Evolutionary conservation across 2,797 vertebrate genomes (phyloP), one percentile per base, ranked within the genome.

Genomic region (Potorous gilbertii): DNA sequence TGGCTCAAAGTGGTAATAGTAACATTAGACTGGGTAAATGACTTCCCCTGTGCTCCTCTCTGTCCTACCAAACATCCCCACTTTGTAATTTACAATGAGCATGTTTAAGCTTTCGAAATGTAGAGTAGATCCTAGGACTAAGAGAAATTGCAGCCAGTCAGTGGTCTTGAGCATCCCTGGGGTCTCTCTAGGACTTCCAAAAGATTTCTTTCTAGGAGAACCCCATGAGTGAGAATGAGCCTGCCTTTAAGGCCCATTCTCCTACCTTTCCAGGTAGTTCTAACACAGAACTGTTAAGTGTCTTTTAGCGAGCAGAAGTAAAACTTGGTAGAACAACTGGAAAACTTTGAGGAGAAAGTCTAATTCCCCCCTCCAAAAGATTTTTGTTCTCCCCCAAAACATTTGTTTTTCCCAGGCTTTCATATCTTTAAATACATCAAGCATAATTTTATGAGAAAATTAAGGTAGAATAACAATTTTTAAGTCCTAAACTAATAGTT

Each of bases 1-100:
- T 98, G 98, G 97, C 98, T 98, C 97, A 91, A 96, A 98, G 98
- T 98, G 98, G 98, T 99, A 98, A 98, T 98, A 98, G 98, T 98
- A 98, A 98, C 96, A 81, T 98, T 98, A 98, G 97, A 97, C 97
- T 97, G 96, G 96, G 98, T 97, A 97, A 97, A 97, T 91, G 95
- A 95, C 96, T 98, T 98, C 98, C 98, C 98, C 97, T 97, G 2
- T 97, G 95, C 96, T 97, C 4, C 96, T 95, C 96, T 96, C 97
- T 97, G 52, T 94, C 96, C 91, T 98, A 98, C 98, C 98, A 98
- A 98, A 98, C 97, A 97, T 98, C 98, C 98, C 98, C 98, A 98
- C 98, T 98, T 98, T 92, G 96, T 96, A 98, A 98, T 98, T 98
- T 96, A 92, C 95, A 97, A 56, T 92, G 97, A 96, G 0, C 74